phyloP scores from a whole-genome alignment of 2,888 invertebrate genomes.

The Crepidodera aurea region DNA sequence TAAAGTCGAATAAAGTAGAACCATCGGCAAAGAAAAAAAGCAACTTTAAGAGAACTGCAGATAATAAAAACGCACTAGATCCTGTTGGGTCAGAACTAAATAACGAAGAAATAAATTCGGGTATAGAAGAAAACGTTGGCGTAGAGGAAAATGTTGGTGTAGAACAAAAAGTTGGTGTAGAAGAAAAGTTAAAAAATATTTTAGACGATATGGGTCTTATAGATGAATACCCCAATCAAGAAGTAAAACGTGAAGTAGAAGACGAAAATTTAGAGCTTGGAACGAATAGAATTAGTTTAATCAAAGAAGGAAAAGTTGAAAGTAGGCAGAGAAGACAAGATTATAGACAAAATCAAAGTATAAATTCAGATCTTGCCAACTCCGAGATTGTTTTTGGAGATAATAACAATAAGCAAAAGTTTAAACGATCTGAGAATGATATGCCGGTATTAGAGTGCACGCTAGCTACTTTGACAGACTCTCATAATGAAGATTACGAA shows the following conservation, averaged over 20 bases:
- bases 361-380: background rate
- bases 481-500: constrained; percentile 38
- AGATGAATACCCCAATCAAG: constrained; percentile 43
- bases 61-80: constrained; percentile 1
- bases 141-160: constrained; percentile 43
- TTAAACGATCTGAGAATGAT: constrained; percentile 12
- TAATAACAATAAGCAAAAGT: constrained; percentile 8
- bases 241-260: constrained; percentile 42
- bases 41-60: constrained; percentile 8
- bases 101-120: background rate
- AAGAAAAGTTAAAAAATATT: constrained; percentile 46
- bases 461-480: background rate
- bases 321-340: constrained; percentile 25
- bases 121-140: background rate
- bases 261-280: constrained; percentile 48
- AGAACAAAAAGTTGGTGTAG: constrained; percentile 36
- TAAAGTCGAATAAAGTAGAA: constrained; percentile 34
- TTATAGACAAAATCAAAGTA: background rate
- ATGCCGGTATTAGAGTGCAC: constrained; percentile 9
- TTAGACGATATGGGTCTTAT: constrained; percentile 52
- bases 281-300: constrained; percentile 43
- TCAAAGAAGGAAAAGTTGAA: constrained; percentile 35
- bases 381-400: no score
- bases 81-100: background rate
- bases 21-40: constrained; percentile 28